These are phyloP conservation scores for Chiridota heheva DNA, from an alignment of 35 echinoderm and acorn worm genomes.

Conservation along the genomic window DNA sequence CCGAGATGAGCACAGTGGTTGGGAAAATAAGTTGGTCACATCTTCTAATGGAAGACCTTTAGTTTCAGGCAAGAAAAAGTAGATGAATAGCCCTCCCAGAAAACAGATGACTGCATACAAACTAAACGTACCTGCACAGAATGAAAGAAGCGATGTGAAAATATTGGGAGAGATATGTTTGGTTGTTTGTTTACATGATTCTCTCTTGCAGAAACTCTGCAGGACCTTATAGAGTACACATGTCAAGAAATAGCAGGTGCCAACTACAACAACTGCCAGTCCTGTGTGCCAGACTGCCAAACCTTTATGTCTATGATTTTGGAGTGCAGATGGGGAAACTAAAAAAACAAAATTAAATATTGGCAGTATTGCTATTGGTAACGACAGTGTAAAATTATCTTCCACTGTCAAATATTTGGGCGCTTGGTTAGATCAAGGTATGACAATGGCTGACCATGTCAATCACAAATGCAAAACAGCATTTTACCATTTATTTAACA, in stretches of 20 bases:
- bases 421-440: no score
- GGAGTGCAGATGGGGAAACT: no score
- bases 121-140: slow-evolving; percentile 76
- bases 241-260: background rate
- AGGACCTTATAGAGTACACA: background rate
- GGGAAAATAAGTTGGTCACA: slow-evolving; percentile 60
- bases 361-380: no score
- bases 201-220: background rate
- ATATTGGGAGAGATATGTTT: background rate
- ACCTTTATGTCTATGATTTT: background rate
- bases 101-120: slow-evolving; percentile 78
- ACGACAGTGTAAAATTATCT: no score
- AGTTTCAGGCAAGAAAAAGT: slow-evolving; percentile 79
- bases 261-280: background rate
- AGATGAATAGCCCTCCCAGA: slow-evolving; percentile 68
- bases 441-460: no score
- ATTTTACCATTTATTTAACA: no score
- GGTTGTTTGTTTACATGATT: no score
- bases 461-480: background rate
- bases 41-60: slow-evolving; percentile 84
- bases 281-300: background rate
- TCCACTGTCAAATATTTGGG: no score
- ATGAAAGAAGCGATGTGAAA: background rate
- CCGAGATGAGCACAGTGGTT: slow-evolving; percentile 40
- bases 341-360: no score